These are phyloP conservation scores for Brachyalestes nurse DNA, from an alignment of 2,797 vertebrate species.

Conservation along the genomic window DNA sequence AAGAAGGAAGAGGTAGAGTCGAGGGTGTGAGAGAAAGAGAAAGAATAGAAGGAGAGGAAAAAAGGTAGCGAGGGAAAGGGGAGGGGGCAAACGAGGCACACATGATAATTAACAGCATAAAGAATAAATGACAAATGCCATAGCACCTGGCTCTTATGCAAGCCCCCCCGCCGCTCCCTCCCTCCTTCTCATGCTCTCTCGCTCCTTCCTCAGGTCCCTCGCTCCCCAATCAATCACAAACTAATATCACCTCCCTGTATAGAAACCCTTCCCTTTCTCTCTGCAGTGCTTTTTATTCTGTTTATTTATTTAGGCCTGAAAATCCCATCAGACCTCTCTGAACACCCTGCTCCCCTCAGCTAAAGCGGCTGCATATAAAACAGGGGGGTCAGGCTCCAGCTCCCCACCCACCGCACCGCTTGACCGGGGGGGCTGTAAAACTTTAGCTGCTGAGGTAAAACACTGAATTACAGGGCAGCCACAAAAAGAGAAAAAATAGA, in stretches of 20 bases:
- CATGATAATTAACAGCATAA: conserved; percentile 74
- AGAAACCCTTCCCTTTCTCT: conserved; percentile 64
- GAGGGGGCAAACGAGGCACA: conserved; percentile 48
- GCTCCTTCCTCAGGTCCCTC: conserved; percentile 66
- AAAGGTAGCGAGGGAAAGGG: neutral
- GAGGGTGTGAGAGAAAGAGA: too few species aligned
- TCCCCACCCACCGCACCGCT: conserved; percentile 58
- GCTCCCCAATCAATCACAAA: conserved; percentile 80
- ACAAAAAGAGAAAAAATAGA: conserved; percentile 4
- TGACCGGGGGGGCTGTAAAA: conserved; percentile 40
- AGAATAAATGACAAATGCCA: conserved; percentile 63
- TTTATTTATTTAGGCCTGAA: conserved; percentile 78
- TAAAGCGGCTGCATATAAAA: conserved; percentile 71
- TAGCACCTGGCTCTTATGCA: conserved; percentile 62
- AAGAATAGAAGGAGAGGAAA: neutral
- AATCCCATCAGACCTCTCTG: conserved; percentile 68
- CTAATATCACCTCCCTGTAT: conserved; percentile 75
- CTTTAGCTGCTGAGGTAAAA: conserved; percentile 20
- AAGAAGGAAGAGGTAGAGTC: too few species aligned
- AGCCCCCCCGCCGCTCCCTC: neutral
- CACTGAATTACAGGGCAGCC: conserved; percentile 23
- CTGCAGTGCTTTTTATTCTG: conserved; percentile 70
- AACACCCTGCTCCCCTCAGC: conserved; percentile 66
- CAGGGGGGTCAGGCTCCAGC: conserved; percentile 37
- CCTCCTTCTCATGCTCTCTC: conserved; percentile 36